phyloP scores from a whole-genome alignment of 2,888 invertebrate species.

The Petrolisthes cinctipes region DNA sequence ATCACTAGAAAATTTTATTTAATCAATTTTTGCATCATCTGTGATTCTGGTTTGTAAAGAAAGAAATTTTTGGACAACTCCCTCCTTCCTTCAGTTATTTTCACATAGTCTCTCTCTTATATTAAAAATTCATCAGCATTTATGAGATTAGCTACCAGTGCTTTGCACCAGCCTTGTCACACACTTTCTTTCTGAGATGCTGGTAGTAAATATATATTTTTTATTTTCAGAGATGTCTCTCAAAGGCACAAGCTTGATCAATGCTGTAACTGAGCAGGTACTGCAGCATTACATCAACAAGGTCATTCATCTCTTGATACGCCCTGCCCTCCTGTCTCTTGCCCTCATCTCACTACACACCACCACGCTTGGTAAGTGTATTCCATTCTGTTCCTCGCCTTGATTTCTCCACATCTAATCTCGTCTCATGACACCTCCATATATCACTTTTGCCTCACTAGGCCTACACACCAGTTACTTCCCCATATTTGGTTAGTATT shows the following conservation, averaged over 20 bases:
- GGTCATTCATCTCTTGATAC: slow-evolving; percentile 52
- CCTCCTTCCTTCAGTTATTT: too few relatives aligned
- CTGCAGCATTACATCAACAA: slow-evolving; percentile 64
- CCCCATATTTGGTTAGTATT: background rate
- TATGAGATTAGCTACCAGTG: too few relatives aligned
- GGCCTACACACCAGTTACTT: background rate
- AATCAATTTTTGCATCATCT: too few relatives aligned
- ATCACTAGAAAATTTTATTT: too few relatives aligned
- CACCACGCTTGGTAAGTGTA: slow-evolving; percentile 33
- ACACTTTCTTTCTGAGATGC: too few relatives aligned
- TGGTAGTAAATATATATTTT: too few relatives aligned
- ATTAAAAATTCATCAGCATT: too few relatives aligned
- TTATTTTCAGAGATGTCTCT: background rate
- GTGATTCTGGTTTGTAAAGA: too few relatives aligned
- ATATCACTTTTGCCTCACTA: background rate
- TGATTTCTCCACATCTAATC: background rate
- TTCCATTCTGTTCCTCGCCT: background rate
- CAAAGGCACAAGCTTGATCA: background rate
- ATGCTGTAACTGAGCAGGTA: slow-evolving; percentile 54
- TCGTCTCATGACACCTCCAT: background rate
- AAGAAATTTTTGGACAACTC: too few relatives aligned
- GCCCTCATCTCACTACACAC: slow-evolving; percentile 36
- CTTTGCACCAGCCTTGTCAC: too few relatives aligned
- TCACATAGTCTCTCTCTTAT: too few relatives aligned
- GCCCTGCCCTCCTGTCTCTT: slow-evolving; percentile 48